Base-by-base conservation (phyloP, 1,140 invertebrate species). In the Aculops lycopersici region DNA sequence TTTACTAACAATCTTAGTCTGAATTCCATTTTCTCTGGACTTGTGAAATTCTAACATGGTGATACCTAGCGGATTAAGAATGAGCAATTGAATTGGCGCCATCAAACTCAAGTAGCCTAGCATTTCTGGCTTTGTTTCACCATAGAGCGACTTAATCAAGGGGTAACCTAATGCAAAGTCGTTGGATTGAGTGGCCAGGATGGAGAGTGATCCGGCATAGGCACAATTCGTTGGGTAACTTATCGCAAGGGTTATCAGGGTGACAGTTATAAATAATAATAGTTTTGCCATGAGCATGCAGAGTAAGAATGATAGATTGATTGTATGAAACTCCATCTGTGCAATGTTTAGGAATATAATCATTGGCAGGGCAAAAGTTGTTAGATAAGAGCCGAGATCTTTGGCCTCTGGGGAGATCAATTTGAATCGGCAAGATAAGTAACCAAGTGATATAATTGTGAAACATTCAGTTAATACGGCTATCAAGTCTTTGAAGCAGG, bases 131-230 rank as follows among this genome's bases (percentile, higher is more conserved):
- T 90, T 78, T 3, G 67, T 69, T 21, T 60, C 52, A 3, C 48
- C 43, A 51, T 68, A 69, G 20, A 69, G 48, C 5, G 65, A 62
- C 36, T 53, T 48, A 21, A 68, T 59, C 59, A 56, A 17, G 52
- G 86, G 84, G 61, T 77, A 88, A 43, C 84, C 84, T 48, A 95
- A 68, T 37, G 86, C 86, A 65, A 94, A 92, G 58, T 95, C 86
- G 66, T 95, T 95, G 53, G 79, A 86, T 53, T 92, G 83, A 0
- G 84, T 92, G 37, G 74, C 76, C 56, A 92, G 90, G 49, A 94
- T 92, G 17, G 76, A 77, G 64, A 76, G 83, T 17, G 92, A 61
- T 14, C 80, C 84, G 40, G 78, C 76, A 50, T 71, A 67, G 13
- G 74, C 77, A 43, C 73, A 64, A 58, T 83, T 74, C 3, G 70